Conservation (phyloP, 1,140 invertebrate genomes). For the Triops longicaudatus region DNA sequence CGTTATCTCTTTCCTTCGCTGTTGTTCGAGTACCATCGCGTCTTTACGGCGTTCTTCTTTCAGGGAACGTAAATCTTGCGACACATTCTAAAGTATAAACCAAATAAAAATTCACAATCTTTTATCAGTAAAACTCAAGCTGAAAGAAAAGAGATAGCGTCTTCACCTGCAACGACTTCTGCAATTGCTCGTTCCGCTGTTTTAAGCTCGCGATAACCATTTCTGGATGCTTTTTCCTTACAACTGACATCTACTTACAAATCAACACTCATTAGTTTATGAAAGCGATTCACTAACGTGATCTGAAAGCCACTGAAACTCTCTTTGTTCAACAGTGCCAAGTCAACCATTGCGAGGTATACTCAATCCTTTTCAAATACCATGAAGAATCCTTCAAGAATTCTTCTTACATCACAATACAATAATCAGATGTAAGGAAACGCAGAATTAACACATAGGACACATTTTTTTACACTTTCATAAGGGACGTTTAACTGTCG, state of each 20-base stretch:
- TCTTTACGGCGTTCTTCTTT: neutral
- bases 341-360: too few relatives aligned
- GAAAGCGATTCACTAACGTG: too few relatives aligned
- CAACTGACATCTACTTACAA: neutral
- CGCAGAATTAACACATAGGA: too few relatives aligned
- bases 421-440: too few relatives aligned
- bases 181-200: slow-evolving; percentile 14
- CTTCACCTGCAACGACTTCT: neutral
- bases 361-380: too few relatives aligned
- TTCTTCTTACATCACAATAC: too few relatives aligned
- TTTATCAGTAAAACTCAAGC: neutral
- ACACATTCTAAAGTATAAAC: neutral
- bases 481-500: too few relatives aligned
- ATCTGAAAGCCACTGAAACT: too few relatives aligned
- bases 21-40: neutral
- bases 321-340: too few relatives aligned
- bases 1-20: slow-evolving; percentile 7
- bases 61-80: slow-evolving; percentile 10
- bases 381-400: too few relatives aligned
- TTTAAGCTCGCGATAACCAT: neutral
- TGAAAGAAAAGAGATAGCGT: neutral
- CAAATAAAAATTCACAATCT: neutral
- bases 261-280: neutral
- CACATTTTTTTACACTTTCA: too few relatives aligned
- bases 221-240: neutral